These are phyloP conservation scores for Menidia menidia DNA, from an alignment of 2,797 vertebrate species.

Conservation along the genomic window DNA sequence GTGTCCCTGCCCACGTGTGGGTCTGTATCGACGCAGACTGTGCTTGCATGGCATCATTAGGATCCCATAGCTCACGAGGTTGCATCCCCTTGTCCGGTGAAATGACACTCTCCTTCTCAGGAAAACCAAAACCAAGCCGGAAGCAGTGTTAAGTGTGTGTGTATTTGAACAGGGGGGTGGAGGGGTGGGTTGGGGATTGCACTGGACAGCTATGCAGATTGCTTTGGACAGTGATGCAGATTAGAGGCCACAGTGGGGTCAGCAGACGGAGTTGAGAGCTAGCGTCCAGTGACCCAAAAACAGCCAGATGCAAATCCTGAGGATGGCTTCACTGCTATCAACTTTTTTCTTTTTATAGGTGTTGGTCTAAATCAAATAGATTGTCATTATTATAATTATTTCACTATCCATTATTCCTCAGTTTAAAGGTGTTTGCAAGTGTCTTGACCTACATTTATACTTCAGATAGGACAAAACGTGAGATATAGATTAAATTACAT, in stretches of 20 bases:
- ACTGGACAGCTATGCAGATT: constrained; percentile 28
- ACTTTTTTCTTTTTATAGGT: not conserved
- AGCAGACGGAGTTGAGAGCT: constrained; percentile 39
- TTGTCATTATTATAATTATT: no score
- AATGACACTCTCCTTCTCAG: constrained; percentile 57
- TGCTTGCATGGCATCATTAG: constrained; percentile 44
- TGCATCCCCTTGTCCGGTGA: constrained; percentile 40
- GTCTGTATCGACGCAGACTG: not conserved
- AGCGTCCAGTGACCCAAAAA: constrained; percentile 51
- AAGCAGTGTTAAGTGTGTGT: constrained; percentile 16
- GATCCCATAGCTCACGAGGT: constrained; percentile 46
- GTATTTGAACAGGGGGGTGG: constrained; percentile 13
- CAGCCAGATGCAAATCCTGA: constrained; percentile 14
- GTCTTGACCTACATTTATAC: no score
- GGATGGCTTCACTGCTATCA: constrained; percentile 2
- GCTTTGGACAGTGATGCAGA: not conserved
- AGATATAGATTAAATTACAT: constrained; percentile 1
- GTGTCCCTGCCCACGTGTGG: not conserved
- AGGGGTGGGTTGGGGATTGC: constrained; percentile 23
- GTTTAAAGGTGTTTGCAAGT: no score
- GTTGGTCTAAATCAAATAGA: no score
- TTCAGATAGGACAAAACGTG: not conserved
- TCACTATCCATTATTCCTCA: no score
- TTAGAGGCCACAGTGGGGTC: constrained; percentile 39
- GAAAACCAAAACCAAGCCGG: constrained; percentile 47